Evolutionary conservation across 2,113 vertebrate species (phyloP).

Genomic region (Stomatorhinus ivindoensis): DNA sequence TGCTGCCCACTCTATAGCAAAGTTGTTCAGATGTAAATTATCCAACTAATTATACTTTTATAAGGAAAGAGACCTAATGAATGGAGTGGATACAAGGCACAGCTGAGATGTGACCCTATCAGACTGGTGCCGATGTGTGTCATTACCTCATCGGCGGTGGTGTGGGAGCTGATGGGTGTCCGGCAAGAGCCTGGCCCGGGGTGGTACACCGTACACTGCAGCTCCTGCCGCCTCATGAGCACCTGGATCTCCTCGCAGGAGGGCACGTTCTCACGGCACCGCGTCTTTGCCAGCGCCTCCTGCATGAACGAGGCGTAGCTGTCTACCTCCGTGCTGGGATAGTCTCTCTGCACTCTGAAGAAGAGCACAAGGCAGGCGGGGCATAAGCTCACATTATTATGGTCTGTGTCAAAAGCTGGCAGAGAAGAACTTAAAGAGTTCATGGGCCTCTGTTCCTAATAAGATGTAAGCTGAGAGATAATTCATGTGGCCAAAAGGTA

Average conservation of each 20-base stretch:
- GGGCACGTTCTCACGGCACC: conserved; percentile 78
- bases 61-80: not conserved
- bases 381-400: not conserved
- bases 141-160: conserved; percentile 82
- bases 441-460: not conserved
- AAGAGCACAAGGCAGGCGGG: not conserved
- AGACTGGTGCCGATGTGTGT: not conserved
- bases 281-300: conserved; percentile 76
- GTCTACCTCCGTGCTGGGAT: conserved; percentile 76
- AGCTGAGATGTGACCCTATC: not conserved
- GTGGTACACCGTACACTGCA: conserved; percentile 79
- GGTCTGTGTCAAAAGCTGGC: not conserved
- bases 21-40: not conserved
- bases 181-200: conserved; percentile 73
- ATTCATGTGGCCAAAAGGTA: not conserved
- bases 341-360: conserved; percentile 71
- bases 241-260: conserved; percentile 89
- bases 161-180: conserved; percentile 85
- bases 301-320: conserved; percentile 83
- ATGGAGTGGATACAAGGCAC: not conserved
- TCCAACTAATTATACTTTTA: not conserved
- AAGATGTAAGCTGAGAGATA: not conserved
- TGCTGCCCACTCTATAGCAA: not conserved
- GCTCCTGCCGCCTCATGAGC: conserved; percentile 76
- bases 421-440: not conserved